Base-by-base conservation (phyloP, 2,113 vertebrate species). In the Pachyramphus minor region DNA sequence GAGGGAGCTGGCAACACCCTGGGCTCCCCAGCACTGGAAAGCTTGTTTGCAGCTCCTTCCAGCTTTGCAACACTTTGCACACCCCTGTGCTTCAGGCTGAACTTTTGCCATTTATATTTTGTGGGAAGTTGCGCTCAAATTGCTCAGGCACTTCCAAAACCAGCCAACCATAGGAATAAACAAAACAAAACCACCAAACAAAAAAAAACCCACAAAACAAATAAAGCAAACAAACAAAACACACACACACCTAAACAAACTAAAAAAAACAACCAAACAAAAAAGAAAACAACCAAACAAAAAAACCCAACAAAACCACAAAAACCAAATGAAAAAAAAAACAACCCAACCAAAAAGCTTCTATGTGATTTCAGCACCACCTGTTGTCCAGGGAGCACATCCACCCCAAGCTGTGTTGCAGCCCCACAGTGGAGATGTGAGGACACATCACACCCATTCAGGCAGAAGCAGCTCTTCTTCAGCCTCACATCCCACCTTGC, bases 401-500 rank as follows among this genome's bases (percentile, higher is more conserved):
- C 62, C 33, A 27, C 18, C n/a, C 49, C 12, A 16, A 72, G 11
- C n/a, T 64, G 50, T 1, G 0, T 23, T 60, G 49, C 18, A 74
- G 64, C 42, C 66, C 55, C 0, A 0, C 33, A 78, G 31, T 0
- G 24, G 27, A 41, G 35, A 72, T 1, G 1, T 8, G 69, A 68
- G 53, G 53, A 60, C 52, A 53, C 2, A 0, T 50, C 16, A 33
- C 56, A 47, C 3, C 67, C 4, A 4, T 30, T 2, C 19, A 53
- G 28, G 60, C 60, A 89, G 47, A 37, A 84, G 44, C 0, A 55
- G 44, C 2, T 69, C 37, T 63, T 39, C 76, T 24, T 16, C 27
- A 63, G 15, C 4, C 35, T 66, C 88, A 33, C 14, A 44, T 37
- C 28, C 24, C 41, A 41, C 45, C 41, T 45, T 8, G 0, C 12